Conservation (phyloP, 2,797 vertebrate species). For the Mormyrus proboscirostris region DNA sequence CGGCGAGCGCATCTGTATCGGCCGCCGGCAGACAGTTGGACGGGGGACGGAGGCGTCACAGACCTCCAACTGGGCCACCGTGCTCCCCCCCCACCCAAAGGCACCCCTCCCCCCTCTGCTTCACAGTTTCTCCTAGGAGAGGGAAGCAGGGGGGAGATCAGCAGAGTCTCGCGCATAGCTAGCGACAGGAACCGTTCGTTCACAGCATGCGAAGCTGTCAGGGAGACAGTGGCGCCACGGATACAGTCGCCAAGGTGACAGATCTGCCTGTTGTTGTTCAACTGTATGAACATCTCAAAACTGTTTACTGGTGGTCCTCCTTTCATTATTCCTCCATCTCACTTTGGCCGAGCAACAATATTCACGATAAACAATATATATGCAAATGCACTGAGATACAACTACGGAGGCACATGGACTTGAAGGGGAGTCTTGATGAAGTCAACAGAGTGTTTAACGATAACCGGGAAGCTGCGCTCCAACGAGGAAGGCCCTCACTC, state of each 20-base stretch:
- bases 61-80: neutral
- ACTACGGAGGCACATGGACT: neutral
- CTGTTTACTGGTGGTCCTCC: neutral
- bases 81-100: neutral
- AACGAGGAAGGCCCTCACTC: neutral
- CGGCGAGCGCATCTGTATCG: constrained; percentile 19
- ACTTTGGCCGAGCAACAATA: neutral
- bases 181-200: neutral
- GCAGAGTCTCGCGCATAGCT: neutral
- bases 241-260: neutral
- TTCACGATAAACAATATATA: neutral
- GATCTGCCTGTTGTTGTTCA: neutral
- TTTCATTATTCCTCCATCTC: neutral
- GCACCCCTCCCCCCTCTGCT: neutral
- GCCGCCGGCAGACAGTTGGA: neutral
- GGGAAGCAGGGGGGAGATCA: neutral
- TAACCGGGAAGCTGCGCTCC: neutral
- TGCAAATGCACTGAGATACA: neutral
- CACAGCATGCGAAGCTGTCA: neutral
- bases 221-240: neutral
- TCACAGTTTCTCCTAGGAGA: neutral
- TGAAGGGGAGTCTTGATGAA: neutral
- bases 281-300: neutral
- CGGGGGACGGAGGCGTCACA: neutral
- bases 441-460: neutral